phyloP scores from a whole-genome alignment of 2,888 invertebrate genomes.

The Podabrus alpinus region DNA sequence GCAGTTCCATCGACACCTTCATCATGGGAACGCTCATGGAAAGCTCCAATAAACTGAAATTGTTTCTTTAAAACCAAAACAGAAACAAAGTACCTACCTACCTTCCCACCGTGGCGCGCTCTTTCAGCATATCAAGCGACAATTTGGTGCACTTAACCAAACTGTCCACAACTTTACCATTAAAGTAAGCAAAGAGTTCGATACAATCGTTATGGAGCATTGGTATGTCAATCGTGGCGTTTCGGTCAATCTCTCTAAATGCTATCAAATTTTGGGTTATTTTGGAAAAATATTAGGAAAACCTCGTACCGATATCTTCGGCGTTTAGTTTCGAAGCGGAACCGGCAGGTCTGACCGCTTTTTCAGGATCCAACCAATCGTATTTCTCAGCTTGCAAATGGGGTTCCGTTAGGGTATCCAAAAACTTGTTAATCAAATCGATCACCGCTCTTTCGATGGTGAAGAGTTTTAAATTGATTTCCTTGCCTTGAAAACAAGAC shows the following conservation, averaged over 20 bases:
- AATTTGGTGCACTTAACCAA: conserved; percentile 74
- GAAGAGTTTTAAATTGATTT: conserved; percentile 63
- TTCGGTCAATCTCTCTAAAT: conserved; percentile 67
- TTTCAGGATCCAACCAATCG: conserved; percentile 68
- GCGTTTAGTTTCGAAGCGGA: conserved; percentile 61
- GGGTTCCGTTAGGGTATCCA: conserved; percentile 65
- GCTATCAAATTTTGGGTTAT: conserved; percentile 50
- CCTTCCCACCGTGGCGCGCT: conserved; percentile 56
- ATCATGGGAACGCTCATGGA: conserved; percentile 58
- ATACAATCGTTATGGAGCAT: conserved; percentile 74
- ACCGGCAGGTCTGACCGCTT: conserved; percentile 63
- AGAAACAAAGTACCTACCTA: conserved; percentile 16
- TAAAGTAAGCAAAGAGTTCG: conserved; percentile 80
- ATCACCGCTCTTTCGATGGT: conserved; percentile 76
- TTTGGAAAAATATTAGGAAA: neutral
- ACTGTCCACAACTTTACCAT: conserved; percentile 73
- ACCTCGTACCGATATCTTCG: conserved; percentile 60
- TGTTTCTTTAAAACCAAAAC: neutral
- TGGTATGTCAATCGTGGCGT: conserved; percentile 61
- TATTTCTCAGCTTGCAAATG: conserved; percentile 63
- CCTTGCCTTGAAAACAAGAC: conserved; percentile 46
- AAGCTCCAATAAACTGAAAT: conserved; percentile 1
- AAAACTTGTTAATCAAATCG: conserved; percentile 77
- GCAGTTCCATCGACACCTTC: conserved; percentile 65
- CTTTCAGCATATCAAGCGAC: conserved; percentile 73